These are phyloP conservation scores for Tympanoctomys barrerae DNA, from an alignment of 2,797 vertebrate genomes.

Conservation along the genomic window DNA sequence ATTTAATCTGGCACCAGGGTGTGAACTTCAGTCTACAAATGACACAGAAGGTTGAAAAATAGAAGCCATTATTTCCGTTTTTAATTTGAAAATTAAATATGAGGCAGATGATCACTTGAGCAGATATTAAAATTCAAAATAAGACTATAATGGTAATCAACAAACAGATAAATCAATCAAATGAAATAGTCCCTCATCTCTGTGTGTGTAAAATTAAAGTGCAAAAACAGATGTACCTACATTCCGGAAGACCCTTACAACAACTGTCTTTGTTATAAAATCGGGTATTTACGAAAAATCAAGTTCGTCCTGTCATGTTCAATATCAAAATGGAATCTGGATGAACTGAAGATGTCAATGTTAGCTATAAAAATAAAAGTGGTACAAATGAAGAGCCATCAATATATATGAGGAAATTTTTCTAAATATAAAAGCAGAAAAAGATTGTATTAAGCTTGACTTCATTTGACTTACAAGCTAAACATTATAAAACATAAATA, in stretches of 20 bases:
- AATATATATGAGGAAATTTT: neutral
- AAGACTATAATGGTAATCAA: neutral
- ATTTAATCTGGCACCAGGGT: neutral
- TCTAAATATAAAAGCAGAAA: slow-evolving; percentile 1
- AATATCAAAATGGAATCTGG: neutral
- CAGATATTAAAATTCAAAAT: slow-evolving; percentile 5
- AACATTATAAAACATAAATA: slow-evolving; percentile 42
- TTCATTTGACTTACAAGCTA: neutral
- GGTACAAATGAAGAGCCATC: neutral
- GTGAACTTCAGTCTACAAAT: neutral
- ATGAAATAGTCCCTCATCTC: neutral
- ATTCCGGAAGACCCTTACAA: neutral
- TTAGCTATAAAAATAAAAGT: neutral
- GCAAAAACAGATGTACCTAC: neutral
- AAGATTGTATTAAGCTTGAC: neutral
- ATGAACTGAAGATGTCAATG: neutral
- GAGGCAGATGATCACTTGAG: neutral
- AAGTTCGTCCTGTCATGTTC: neutral
- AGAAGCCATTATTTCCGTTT: neutral
- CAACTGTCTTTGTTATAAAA: neutral
- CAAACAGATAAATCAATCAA: neutral
- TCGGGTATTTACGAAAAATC: neutral
- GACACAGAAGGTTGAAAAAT: neutral
- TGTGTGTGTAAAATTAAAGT: neutral
- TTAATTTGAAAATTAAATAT: neutral